A percentile compares a stretch with the other conserved stretches of the same genome.
phyloP scores from a whole-genome alignment of 2,113 vertebrate genomes.

The Albula glossodonta region DNA sequence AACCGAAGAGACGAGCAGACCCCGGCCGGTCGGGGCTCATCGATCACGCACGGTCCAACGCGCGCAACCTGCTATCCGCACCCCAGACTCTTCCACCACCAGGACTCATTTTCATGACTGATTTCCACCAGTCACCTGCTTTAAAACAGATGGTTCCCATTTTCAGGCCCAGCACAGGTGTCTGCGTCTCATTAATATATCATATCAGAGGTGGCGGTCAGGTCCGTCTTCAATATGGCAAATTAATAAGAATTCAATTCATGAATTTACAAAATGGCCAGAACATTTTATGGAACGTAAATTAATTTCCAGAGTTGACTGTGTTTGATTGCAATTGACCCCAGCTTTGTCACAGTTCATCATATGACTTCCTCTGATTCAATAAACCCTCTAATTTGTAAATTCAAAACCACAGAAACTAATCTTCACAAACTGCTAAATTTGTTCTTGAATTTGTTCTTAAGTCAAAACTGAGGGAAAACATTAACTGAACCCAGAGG shows the following conservation, averaged over 20 bases:
- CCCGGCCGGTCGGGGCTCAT: not conserved
- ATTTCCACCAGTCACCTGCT: slow-evolving; percentile 4
- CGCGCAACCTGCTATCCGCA: slow-evolving; percentile 3
- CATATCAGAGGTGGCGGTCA: not conserved
- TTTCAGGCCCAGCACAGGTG: not conserved
- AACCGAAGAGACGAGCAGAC: slow-evolving; percentile 2
- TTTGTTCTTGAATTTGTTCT: too few species aligned
- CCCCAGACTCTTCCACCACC: not conserved
- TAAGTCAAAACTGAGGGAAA: too few species aligned
- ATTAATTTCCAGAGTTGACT: too few species aligned
- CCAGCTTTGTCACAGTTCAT: too few species aligned
- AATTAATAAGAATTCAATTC: not conserved
- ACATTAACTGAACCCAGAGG: not conserved
- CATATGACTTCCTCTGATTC: too few species aligned
- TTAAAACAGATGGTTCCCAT: not conserved
- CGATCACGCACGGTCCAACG: not conserved
- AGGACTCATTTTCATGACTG: slow-evolving; percentile 1
- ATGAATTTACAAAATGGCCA: not conserved
- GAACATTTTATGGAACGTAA: not conserved
- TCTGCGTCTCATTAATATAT: not conserved
- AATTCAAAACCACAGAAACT: too few species aligned
- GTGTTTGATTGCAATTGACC: too few species aligned
- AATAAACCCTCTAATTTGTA: too few species aligned
- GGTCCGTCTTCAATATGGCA: not conserved
- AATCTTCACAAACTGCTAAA: too few species aligned